Evolutionary conservation across 2,113 vertebrate genomes (phyloP), one percentile per base, ranked within the genome.

Genomic region (Boulengeromyrus knoepffleri): DNA sequence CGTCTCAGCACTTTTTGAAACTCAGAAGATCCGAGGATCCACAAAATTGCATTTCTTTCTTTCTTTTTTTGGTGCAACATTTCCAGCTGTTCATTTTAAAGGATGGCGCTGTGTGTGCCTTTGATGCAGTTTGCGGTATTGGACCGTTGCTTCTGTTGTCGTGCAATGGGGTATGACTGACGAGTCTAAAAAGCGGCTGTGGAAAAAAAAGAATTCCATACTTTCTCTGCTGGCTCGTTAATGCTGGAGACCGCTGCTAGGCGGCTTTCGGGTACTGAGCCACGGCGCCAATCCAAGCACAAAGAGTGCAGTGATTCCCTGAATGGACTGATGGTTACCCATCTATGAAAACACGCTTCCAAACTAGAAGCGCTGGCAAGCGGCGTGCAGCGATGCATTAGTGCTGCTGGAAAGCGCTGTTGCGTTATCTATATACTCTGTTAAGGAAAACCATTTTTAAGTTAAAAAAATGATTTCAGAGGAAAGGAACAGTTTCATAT

Each of bases 401-500:
- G 45, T 12, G 42, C 15, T 84, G 39, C 17, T 10, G 80, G 80
- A 36, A 46, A 84, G 45, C 5, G 39, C 39, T 3, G 45, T 8
- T 45, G 45, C 45, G 2, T 47, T 45, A 17, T 83, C 39, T 49
- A 1, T 49, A 1, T 46, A 46, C 49, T 46, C 24, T 49, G 46
- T 24, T 46, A 46, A 27, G 49, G 42, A 87, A 53, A 17, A 87
- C n/a, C 7, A 83, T 42, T 17, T 53, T 52, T n/a, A 10, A 46
- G 6, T 36, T 42, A 8, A 36, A 36, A 49, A 56, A 13, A 83
- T 93, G 90, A 93, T 92, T 62, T 87, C 89, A 0, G 92, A 94
- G 85, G 94, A 96, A 87, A 36, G 92, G 90, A 90, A 87, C 6
- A 92, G 92, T 90, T 90, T 91, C 8, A 90, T 93, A 47, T 92